These are phyloP conservation scores for Melipona quadrifasciata DNA, from an alignment of 1,140 invertebrate genomes.

Conservation along the genomic window DNA sequence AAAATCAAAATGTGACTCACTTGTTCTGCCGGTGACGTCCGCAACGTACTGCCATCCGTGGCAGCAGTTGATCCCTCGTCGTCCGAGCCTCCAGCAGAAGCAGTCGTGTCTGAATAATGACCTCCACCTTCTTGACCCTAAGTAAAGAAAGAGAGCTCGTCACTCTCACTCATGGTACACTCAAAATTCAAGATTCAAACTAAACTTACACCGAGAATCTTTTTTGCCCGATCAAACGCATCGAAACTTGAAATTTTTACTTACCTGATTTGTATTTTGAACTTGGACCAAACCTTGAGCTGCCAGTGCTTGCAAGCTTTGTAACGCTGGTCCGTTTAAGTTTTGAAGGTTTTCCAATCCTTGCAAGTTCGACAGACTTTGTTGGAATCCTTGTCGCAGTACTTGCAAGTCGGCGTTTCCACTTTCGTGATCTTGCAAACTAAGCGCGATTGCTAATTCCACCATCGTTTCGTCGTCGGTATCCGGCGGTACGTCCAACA, in stretches of 20 bases:
- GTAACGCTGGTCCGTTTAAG: conserved; percentile 80
- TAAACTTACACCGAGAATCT: not conserved
- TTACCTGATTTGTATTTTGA: conserved; percentile 69
- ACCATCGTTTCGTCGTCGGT: conserved; percentile 98
- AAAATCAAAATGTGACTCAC: conserved; percentile 67
- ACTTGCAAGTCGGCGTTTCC: conserved; percentile 78
- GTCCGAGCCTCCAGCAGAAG: conserved; percentile 93
- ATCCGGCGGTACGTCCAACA: conserved; percentile 94
- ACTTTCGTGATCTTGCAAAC: conserved; percentile 90
- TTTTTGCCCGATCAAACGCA: not conserved
- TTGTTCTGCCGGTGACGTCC: conserved; percentile 94
- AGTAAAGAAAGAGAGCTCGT: not conserved
- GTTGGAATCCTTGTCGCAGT: conserved; percentile 81
- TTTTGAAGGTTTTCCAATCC: conserved; percentile 78
- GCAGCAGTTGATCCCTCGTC: conserved; percentile 97
- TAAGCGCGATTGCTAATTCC: conserved; percentile 96
- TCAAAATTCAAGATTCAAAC: not conserved
- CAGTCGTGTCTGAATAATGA: conserved; percentile 90
- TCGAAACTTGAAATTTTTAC: not conserved
- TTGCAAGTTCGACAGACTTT: conserved; percentile 81
- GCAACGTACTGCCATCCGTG: conserved; percentile 94
- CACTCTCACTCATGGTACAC: not conserved
- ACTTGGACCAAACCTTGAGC: conserved; percentile 74
- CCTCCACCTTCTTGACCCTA: conserved; percentile 81
- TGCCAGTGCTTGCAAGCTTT: conserved; percentile 80